Evolutionary conservation across 2,113 vertebrate species (phyloP), one percentile per base, ranked within the genome.

Genomic region (Elachura formosa): DNA sequence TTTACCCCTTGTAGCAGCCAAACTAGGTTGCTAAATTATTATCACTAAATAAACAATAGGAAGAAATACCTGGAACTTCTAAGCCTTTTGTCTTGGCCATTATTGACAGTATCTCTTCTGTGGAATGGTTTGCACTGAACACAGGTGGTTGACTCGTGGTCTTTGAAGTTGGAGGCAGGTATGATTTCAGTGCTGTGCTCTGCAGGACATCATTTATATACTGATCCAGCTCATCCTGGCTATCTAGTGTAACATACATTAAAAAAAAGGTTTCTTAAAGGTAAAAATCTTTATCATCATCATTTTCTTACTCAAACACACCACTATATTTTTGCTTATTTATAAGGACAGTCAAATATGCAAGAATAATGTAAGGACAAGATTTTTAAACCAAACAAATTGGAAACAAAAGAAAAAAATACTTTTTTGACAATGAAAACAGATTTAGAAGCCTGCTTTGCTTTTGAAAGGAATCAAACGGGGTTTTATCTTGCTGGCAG

Each of bases 31-130:
- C 48, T 9, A 8, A 14, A 19, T 25, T 68, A 68, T 23, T 45
- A 56, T 29, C 29, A 67, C 28, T n/a, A 80, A 85, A 72, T 36
- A 87, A 93, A 48, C 25, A 79, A 41, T 9, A 68, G 24, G 26
- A 26, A 85, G 64, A 96, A 98, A 97, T 97, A 99, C 99, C 98
- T 93, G 99, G 98, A 78, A 99, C 95, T 90, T 98, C 98, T 69
- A 98, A 97, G 84, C 99, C 99, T 93, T 99, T 99, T 54, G 98
- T 98, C 96, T 99, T 98, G 51, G 99, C 99, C 99, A 99, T 99
- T 81, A 99, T 96, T 5, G 99, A 99, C 96, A 99, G 97, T 91
- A 99, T 99, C 91, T 99, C 99, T 88, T 98, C 97, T 31, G 99
- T 99, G 68, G 99, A 99, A 97, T 99, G 98, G 83, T 98, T 96